A percentile compares a stretch with the other conserved stretches of the same genome.
Conservation (phyloP, 2,888 invertebrate species). For the Tiliacea citrago region DNA sequence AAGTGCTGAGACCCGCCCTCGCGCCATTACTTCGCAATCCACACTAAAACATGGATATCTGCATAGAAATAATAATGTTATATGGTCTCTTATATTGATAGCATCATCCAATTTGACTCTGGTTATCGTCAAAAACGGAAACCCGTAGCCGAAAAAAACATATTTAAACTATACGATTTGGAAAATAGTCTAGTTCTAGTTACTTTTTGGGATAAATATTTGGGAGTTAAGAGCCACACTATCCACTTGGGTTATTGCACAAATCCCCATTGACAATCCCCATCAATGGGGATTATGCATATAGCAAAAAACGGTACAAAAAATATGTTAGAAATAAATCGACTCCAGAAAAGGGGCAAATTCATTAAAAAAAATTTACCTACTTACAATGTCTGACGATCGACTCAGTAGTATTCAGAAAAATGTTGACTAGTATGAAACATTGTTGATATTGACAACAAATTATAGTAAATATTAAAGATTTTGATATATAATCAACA, state of each 20-base stretch:
- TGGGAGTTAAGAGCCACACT: not conserved
- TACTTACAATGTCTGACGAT: not conserved
- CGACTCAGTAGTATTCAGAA: not conserved
- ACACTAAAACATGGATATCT: slow-evolving; percentile 58
- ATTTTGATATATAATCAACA: not conserved
- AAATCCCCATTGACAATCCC: too few species aligned
- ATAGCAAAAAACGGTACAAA: not conserved
- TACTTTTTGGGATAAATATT: not conserved
- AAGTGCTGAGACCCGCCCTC: slow-evolving; percentile 81
- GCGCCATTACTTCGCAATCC: slow-evolving; percentile 79
- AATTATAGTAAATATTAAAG: not conserved
- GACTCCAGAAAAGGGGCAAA: not conserved
- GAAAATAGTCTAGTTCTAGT: too few species aligned
- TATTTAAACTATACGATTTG: not conserved
- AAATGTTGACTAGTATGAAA: not conserved
- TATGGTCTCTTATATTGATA: slow-evolving; percentile 32
- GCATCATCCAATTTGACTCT: slow-evolving; percentile 9
- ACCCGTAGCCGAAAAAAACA: not conserved
- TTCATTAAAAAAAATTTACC: not conserved
- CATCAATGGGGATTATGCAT: too few species aligned
- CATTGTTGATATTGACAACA: not conserved
- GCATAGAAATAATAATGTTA: slow-evolving; percentile 52
- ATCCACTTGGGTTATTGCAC: too few species aligned
- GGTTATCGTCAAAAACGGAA: not conserved
- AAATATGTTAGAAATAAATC: not conserved